Evolutionary conservation across 2,113 vertebrate genomes (phyloP).

Genomic region (Dendropsophus ebraccatus): DNA sequence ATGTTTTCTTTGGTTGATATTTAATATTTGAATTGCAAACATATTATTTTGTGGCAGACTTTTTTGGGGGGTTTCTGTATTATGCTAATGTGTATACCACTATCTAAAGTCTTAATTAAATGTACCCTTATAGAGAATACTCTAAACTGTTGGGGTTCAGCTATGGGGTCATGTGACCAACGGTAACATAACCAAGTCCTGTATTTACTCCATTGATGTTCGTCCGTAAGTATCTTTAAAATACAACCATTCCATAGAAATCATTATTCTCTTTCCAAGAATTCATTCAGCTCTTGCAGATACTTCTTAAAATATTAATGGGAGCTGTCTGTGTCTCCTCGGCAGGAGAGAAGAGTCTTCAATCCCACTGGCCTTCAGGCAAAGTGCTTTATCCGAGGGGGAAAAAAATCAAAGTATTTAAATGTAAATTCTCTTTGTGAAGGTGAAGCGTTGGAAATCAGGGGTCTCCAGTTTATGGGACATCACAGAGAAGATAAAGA

Average conservation of each 20-base stretch:
- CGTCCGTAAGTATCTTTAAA: not conserved
- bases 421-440: conserved; percentile 2
- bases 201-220: not conserved
- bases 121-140: no score
- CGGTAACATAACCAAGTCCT: not conserved
- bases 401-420: conserved; percentile 32
- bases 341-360: conserved; percentile 10
- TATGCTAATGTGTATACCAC: no score
- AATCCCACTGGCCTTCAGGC: conserved; percentile 37
- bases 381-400: conserved; percentile 14
- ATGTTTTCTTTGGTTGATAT: no score
- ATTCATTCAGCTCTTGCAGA: conserved; percentile 48
- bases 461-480: not conserved
- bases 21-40: no score
- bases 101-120: no score
- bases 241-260: conserved; percentile 13
- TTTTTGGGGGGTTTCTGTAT: no score
- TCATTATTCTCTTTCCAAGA: conserved; percentile 32
- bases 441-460: not conserved
- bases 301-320: conserved; percentile 55
- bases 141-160: not conserved
- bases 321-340: conserved; percentile 35
- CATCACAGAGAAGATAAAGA: not conserved
- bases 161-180: not conserved
- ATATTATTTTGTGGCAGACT: no score